Percentiles rank a stretch among this genome's conserved stretches.
phyloP scores from a whole-genome alignment of 2,797 vertebrate genomes.

The Danio kyathit region DNA sequence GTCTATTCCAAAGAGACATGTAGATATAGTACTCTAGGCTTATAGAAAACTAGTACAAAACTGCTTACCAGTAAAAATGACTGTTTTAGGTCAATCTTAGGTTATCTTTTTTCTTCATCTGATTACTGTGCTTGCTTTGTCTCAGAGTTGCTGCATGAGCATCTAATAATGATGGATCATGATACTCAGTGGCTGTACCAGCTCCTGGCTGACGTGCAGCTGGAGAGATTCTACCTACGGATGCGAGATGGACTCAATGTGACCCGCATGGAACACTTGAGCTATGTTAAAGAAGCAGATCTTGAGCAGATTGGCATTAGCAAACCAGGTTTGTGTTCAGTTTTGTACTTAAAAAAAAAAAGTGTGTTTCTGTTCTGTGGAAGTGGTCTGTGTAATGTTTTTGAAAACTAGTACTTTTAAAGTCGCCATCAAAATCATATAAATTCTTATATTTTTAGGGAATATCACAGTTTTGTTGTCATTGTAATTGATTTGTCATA shows the following conservation, averaged over 20 bases:
- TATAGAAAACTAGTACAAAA: not conserved
- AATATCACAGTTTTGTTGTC: too few species aligned
- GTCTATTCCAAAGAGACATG: not conserved
- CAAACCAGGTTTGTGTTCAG: conserved; percentile 81
- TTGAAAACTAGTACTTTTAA: not conserved
- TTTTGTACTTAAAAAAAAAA: too few species aligned
- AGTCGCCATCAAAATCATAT: too few species aligned
- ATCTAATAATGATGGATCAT: conserved; percentile 85
- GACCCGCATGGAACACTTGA: conserved; percentile 85
- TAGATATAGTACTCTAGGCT: not conserved
- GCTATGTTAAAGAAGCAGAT: conserved; percentile 86
- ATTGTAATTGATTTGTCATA: too few species aligned
- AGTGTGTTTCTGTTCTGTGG: too few species aligned
- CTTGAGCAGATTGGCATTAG: conserved; percentile 89
- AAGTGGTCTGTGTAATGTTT: not conserved
- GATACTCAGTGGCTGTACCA: conserved; percentile 85
- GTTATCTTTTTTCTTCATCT: not conserved
- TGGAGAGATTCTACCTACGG: conserved; percentile 87
- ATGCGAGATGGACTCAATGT: conserved; percentile 89
- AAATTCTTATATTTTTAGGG: too few species aligned
- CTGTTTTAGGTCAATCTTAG: not conserved
- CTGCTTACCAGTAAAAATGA: not conserved
- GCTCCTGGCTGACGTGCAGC: conserved; percentile 85
- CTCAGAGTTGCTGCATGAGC: conserved; percentile 32
- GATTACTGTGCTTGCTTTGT: not conserved